Evolutionary conservation across 2,888 invertebrate genomes (phyloP).

Genomic region (Mongoloraphidia duomilia): DNA sequence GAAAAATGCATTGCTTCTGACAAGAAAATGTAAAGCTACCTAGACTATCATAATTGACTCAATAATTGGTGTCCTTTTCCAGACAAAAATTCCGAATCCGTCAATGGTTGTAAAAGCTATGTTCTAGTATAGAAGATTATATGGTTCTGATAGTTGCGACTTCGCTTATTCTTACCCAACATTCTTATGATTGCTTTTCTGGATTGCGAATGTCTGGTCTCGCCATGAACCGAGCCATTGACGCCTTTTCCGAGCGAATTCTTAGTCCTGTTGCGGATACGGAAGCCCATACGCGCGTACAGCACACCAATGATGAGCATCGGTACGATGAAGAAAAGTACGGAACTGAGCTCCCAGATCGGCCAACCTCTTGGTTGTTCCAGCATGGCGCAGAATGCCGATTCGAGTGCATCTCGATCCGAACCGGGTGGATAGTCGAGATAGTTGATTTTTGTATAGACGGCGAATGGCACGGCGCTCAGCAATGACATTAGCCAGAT

Average conservation of each 20-base stretch:
- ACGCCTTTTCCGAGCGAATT: constrained; percentile 33
- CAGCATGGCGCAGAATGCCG: constrained; percentile 67
- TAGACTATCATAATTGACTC: too few relatives aligned
- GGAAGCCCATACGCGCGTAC: constrained; percentile 64
- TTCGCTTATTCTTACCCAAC: constrained; percentile 45
- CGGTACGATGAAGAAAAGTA: constrained; percentile 67
- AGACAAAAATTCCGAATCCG: too few relatives aligned
- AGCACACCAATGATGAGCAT: constrained; percentile 59
- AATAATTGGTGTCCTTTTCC: too few relatives aligned
- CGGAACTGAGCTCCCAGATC: constrained; percentile 64
- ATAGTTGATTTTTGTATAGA: constrained; percentile 60
- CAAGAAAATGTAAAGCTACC: too few relatives aligned
- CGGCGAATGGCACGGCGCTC: constrained; percentile 62
- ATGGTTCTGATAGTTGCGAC: too few relatives aligned
- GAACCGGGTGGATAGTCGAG: constrained; percentile 55
- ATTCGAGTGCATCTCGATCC: constrained; percentile 35
- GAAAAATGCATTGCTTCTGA: too few relatives aligned
- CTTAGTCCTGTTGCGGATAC: constrained; percentile 40
- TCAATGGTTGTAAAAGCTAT: too few relatives aligned
- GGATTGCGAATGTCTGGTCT: constrained; percentile 51
- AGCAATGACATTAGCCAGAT: constrained; percentile 65
- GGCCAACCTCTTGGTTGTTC: constrained; percentile 46
- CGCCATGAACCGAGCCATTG: constrained; percentile 53
- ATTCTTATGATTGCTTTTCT: constrained; percentile 64
- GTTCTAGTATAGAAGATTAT: too few relatives aligned